Conservation (phyloP, 2,888 invertebrate species). For the Morpho helenor region DNA sequence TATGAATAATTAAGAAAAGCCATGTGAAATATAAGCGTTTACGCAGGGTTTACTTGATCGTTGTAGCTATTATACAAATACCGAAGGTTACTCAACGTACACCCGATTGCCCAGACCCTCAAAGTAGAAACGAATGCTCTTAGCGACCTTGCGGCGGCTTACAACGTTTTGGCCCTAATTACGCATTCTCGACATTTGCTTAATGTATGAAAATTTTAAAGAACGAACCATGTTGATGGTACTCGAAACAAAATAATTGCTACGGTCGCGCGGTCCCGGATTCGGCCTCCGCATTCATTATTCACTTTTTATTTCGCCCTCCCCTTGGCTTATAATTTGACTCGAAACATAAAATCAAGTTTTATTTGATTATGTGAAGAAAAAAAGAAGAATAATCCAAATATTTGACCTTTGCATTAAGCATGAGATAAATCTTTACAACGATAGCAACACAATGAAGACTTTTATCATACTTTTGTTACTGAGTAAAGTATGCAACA, state of each 20-base stretch:
- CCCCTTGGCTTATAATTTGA: slow-evolving; percentile 77
- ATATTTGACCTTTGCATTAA: slow-evolving; percentile 66
- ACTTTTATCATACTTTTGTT: slow-evolving; percentile 14
- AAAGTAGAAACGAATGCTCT: slow-evolving; percentile 51
- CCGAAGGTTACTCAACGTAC: slow-evolving; percentile 34
- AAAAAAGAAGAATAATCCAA: slow-evolving; percentile 55
- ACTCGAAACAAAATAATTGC: slow-evolving; percentile 79
- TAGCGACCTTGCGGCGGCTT: slow-evolving; percentile 53
- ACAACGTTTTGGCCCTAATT: slow-evolving; percentile 73
- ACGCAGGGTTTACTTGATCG: not conserved
- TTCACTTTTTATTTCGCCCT: slow-evolving; percentile 76
- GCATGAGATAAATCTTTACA: slow-evolving; percentile 54
- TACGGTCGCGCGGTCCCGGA: slow-evolving; percentile 72
- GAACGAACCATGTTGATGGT: slow-evolving; percentile 77
- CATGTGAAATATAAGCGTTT: not conserved
- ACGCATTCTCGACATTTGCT: slow-evolving; percentile 75
- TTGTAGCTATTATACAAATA: slow-evolving; percentile 11
- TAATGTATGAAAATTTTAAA: slow-evolving; percentile 78
- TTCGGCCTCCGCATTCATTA: slow-evolving; percentile 76
- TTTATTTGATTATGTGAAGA: slow-evolving; percentile 74
- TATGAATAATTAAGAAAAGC: not conserved
- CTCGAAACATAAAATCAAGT: slow-evolving; percentile 78
- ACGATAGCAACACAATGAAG: slow-evolving; percentile 15
- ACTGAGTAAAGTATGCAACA: slow-evolving; percentile 8
- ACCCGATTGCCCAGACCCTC: slow-evolving; percentile 52